Base-by-base conservation (phyloP, 2,797 vertebrate species). In the Pantherophis alleghaniensis region DNA sequence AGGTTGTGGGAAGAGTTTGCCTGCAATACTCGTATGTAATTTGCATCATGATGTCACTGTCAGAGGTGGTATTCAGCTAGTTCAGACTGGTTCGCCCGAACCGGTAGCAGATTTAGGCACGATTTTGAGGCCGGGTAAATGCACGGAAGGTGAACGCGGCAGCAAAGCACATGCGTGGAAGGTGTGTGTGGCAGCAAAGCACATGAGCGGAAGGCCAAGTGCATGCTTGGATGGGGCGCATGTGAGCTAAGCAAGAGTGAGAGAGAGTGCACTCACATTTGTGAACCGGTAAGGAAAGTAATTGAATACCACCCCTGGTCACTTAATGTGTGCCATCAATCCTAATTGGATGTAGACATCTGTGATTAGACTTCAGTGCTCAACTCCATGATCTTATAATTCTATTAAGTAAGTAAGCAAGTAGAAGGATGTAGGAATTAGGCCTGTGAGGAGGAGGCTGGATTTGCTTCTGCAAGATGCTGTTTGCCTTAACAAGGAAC, bases 191-290 rank as follows among this genome's bases (percentile, higher is more conserved):
- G 51, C 51, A 51, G 9, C 51, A 51, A 51, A 51, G 9, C 9
- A 7, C 9, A 51, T 51, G 51, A 1, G 51, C 3, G 51, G 9
- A 53, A 53, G 51, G 51, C 51, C 51, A 53, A 1, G 51, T 1
- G 0, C 51, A 53, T 53, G 51, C 51, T 1, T 53, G 9, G 7
- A 53, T 0, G 51, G 51, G 51, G 9, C 9, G 1, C 0, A 2
- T 53, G 9, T 53, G 51, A 53, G 9, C 1, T 1, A 53, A 53
- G 51, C 9, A 0, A 51, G 47, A 37, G 32, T 1, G 32, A 53
- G 51, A 9, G 51, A 53, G 51, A 53, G 51, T 10, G 51, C 6
- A 51, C 51, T 53, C 51, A 53, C 51, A 53, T 53, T 53, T 53
- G 51, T 53, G 51, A 53, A 53, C 51, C 7, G 3, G 51, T 53